phyloP scores from a whole-genome alignment of 2,797 vertebrate genomes.

The Coranthus polyacanthus region DNA sequence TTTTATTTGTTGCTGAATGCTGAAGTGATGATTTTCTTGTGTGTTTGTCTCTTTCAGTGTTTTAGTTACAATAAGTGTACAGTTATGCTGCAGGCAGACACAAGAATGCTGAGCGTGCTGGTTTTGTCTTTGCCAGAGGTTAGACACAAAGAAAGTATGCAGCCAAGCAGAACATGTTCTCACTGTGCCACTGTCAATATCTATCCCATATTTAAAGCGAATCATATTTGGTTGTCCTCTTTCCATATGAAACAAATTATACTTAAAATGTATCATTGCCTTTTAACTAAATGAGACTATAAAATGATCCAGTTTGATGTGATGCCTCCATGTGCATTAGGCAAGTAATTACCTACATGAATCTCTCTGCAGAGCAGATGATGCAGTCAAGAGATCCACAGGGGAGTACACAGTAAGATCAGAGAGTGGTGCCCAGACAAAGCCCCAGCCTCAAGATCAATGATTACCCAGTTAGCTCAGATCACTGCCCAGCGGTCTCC shows the following conservation, averaged over 20 bases:
- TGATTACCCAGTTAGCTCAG: constrained; percentile 83
- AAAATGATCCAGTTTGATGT: constrained; percentile 42
- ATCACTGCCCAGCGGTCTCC: constrained; percentile 75
- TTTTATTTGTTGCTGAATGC: constrained; percentile 42
- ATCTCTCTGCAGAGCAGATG: constrained; percentile 69
- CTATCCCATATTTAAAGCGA: too few species aligned
- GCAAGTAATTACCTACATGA: constrained; percentile 58
- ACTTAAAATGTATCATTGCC: too few species aligned
- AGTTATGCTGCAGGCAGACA: background rate
- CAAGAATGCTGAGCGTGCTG: constrained; percentile 47
- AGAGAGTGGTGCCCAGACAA: constrained; percentile 80
- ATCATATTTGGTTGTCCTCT: constrained; percentile 6
- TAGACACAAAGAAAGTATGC: constrained; percentile 48
- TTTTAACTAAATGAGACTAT: constrained; percentile 37
- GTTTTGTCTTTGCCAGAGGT: constrained; percentile 29
- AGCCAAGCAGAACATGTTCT: constrained; percentile 11
- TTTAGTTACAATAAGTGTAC: constrained; percentile 6
- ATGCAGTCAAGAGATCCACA: constrained; percentile 68
- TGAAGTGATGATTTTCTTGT: constrained; percentile 31
- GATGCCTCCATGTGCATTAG: constrained; percentile 62
- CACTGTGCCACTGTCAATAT: constrained; percentile 13
- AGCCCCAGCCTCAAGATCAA: constrained; percentile 78
- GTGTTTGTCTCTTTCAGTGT: background rate
- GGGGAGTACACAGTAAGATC: constrained; percentile 74
- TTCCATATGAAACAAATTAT: constrained; percentile 14